Evolutionary conservation across 2,797 vertebrate genomes (phyloP).

Genomic region (Etheostoma perlongum): DNA sequence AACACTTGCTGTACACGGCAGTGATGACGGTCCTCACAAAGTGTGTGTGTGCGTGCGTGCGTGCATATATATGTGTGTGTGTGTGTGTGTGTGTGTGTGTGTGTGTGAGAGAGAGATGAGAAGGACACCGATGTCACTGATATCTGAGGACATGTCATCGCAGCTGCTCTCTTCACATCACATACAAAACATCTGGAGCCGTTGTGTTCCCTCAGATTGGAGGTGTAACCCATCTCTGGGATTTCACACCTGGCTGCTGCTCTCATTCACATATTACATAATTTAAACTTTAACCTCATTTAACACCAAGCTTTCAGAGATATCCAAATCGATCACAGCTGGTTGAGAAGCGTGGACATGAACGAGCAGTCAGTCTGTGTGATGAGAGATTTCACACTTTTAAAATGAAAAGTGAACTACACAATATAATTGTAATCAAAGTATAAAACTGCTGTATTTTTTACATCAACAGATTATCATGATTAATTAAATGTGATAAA

Average conservation of each 20-base stretch:
- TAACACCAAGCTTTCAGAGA: neutral
- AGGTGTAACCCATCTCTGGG: neutral
- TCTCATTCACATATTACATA: neutral
- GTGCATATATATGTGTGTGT: neutral
- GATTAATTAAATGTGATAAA: too few relatives aligned
- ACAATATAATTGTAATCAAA: too few relatives aligned
- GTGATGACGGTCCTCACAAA: neutral
- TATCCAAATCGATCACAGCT: neutral
- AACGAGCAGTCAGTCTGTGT: neutral
- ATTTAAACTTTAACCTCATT: neutral
- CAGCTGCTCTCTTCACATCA: constrained; percentile 25
- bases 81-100: neutral
- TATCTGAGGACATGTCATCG: neutral
- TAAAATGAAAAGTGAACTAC: neutral
- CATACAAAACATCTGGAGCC: neutral
- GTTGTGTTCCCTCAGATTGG: neutral
- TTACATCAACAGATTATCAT: neutral
- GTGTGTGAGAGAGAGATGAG: neutral
- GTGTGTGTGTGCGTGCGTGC: neutral
- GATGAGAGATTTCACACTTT: neutral
- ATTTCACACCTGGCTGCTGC: constrained; percentile 7
- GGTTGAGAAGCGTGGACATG: neutral
- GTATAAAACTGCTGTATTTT: too few relatives aligned
- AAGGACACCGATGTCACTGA: neutral
- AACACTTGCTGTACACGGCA: neutral